Conservation (phyloP, 1,140 invertebrate species). For the Chironomus tepperi region DNA sequence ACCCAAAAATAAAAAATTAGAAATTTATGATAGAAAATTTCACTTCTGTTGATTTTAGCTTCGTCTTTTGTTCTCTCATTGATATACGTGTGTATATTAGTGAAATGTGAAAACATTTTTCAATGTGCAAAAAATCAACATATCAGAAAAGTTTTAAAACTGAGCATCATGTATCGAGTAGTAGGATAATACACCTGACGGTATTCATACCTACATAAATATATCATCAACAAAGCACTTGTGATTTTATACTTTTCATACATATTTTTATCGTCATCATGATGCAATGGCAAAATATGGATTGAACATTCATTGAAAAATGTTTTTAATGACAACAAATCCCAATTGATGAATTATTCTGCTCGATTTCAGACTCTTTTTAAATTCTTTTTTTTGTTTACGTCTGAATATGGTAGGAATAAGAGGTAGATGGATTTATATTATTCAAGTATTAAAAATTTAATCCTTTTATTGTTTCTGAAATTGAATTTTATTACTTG, state of each 20-base stretch:
- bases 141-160: neutral
- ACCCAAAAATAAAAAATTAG: neutral
- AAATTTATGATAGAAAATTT: neutral
- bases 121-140: neutral
- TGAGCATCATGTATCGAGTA: neutral
- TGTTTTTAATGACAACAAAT: slow-evolving; percentile 23
- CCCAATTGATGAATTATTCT: slow-evolving; percentile 8
- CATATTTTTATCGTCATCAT: neutral
- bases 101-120: neutral
- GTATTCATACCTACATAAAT: neutral
- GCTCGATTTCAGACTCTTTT: slow-evolving; percentile 6
- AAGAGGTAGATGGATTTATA: neutral
- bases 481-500: neutral
- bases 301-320: neutral
- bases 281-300: neutral
- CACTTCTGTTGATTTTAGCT: neutral
- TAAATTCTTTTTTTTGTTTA: neutral
- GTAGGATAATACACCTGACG: neutral
- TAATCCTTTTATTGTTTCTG: neutral
- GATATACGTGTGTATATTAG: too few relatives aligned
- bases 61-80: too few relatives aligned
- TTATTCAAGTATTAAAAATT: neutral
- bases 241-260: slow-evolving; percentile 14
- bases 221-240: slow-evolving; percentile 12
- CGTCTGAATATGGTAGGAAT: neutral